phyloP scores from a whole-genome alignment of 2,113 vertebrate species.

The Ceyx cyanopectus region DNA sequence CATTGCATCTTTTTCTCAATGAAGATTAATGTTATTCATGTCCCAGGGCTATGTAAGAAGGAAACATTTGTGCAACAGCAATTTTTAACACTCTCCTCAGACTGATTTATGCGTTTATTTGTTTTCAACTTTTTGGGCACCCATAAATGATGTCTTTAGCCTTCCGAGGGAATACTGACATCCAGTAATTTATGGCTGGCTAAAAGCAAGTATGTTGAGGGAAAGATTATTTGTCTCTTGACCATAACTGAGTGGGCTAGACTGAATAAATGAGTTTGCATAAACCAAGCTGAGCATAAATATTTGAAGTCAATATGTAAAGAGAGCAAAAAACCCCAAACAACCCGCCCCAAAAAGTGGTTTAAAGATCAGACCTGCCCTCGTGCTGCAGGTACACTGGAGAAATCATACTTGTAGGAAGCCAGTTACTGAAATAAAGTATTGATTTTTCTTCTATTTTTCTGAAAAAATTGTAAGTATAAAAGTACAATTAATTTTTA shows the following conservation, averaged over 20 bases:
- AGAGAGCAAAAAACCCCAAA: neutral
- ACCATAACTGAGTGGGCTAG: neutral
- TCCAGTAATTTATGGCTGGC: constrained; percentile 13
- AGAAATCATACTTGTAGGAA: neutral
- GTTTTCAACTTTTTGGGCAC: neutral
- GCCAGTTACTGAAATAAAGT: neutral
- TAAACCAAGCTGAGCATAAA: neutral
- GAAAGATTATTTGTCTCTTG: constrained; percentile 16
- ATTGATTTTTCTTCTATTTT: constrained; percentile 46
- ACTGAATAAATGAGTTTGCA: neutral
- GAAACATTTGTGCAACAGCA: constrained; percentile 8
- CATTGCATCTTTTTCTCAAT: neutral
- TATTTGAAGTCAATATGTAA: neutral
- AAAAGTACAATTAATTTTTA: constrained; percentile 55
- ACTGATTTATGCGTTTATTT: constrained; percentile 28
- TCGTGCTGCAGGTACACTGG: neutral
- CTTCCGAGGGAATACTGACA: neutral
- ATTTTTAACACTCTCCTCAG: neutral
- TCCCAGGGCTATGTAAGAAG: neutral
- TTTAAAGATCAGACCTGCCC: neutral
- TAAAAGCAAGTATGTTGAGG: neutral
- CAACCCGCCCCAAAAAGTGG: neutral
- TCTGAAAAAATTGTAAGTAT: constrained; percentile 12
- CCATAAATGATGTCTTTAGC: constrained; percentile 14
- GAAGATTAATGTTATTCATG: constrained; percentile 5